Conservation (phyloP, 1,140 invertebrate species). For the Belonocnema kinseyi region DNA sequence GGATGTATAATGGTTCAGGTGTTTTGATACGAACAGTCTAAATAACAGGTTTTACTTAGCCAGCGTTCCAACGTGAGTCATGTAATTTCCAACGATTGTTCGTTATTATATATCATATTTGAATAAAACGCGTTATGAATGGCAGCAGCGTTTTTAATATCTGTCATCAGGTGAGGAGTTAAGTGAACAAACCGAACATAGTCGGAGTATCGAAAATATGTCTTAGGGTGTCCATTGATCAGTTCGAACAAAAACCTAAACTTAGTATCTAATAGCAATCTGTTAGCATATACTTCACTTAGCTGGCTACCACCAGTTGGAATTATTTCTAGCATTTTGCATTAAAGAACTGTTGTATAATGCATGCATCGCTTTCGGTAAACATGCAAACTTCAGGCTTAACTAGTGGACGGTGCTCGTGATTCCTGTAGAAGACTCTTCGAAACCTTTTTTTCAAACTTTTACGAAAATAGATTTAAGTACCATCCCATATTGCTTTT, state of each 20-base stretch:
- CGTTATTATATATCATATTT: background rate
- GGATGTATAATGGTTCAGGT: too few relatives aligned
- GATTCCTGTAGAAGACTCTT: background rate
- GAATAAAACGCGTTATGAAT: background rate
- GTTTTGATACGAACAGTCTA: too few relatives aligned
- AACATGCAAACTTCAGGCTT: too few relatives aligned
- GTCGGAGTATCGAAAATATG: background rate
- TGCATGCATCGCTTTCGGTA: too few relatives aligned
- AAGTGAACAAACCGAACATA: background rate
- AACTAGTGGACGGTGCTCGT: too few relatives aligned
- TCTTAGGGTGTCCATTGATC: background rate
- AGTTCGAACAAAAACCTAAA: background rate
- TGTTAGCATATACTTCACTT: too few relatives aligned
- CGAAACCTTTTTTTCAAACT: background rate
- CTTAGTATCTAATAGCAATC: too few relatives aligned
- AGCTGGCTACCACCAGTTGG: too few relatives aligned
- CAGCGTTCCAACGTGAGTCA: background rate
- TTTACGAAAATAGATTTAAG: too few relatives aligned
- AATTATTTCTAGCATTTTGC: constrained; percentile 51
- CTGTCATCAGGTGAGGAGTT: background rate
- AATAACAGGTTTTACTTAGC: too few relatives aligned
- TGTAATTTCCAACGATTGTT: background rate
- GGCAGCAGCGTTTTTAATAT: background rate
- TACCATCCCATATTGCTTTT: too few relatives aligned
- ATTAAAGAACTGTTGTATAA: too few relatives aligned